Evolutionary conservation across 2,113 vertebrate genomes (phyloP).

Genomic region (Centrocercus urophasianus): DNA sequence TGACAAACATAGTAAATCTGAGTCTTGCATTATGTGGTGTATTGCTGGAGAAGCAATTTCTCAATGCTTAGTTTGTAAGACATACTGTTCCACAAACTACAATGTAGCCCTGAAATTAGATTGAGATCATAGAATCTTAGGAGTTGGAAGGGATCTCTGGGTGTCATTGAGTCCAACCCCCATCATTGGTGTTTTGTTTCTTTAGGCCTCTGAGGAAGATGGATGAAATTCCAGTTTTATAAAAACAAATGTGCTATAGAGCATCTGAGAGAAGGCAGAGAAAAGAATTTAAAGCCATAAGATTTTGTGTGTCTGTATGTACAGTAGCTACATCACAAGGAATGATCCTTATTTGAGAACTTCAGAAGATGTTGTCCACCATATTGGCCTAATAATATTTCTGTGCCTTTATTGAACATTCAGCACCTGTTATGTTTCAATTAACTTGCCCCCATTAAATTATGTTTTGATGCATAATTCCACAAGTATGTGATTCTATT

Average conservation of each 20-base stretch:
- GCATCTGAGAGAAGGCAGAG: background rate
- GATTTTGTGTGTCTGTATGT: background rate
- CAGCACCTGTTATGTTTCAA: background rate
- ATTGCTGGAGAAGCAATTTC: background rate
- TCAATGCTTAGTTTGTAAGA: background rate
- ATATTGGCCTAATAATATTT: background rate
- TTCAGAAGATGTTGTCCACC: background rate
- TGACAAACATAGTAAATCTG: slow-evolving; percentile 1
- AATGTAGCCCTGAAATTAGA: background rate
- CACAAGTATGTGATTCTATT: background rate
- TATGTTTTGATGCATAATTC: background rate
- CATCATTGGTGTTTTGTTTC: background rate
- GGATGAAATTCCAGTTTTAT: background rate
- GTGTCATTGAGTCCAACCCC: too few species aligned
- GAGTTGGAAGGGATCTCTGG: too few species aligned
- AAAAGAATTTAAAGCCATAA: background rate
- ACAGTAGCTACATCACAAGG: background rate
- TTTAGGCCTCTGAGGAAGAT: background rate
- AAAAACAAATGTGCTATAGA: background rate
- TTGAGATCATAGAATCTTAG: too few species aligned
- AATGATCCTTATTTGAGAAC: background rate
- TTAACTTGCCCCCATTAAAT: background rate
- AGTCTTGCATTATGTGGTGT: background rate
- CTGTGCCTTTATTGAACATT: background rate
- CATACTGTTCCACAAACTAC: background rate